Percentiles rank a stretch among this genome's conserved stretches.
These are phyloP conservation scores for Etia nguti DNA, from an alignment of 2,113 vertebrate genomes.

Conservation along the genomic window DNA sequence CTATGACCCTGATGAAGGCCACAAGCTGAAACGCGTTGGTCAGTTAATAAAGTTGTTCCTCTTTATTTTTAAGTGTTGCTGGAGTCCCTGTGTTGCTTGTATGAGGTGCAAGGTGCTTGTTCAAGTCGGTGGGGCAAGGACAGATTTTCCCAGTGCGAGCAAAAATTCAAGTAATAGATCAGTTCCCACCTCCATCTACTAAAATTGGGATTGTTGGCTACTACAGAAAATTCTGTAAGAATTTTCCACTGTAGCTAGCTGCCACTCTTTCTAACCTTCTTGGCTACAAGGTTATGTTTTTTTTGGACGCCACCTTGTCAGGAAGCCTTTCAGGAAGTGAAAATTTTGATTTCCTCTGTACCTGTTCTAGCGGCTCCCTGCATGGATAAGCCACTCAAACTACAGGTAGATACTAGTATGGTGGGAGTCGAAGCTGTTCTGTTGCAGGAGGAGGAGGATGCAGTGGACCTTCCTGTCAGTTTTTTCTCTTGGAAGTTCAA, in stretches of 20 bases:
- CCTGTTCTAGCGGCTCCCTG: background rate
- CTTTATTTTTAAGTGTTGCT: too few species aligned
- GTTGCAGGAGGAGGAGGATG: background rate
- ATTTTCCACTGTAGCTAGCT: background rate
- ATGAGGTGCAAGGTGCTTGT: too few species aligned
- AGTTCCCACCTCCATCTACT: too few species aligned
- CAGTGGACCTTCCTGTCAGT: background rate
- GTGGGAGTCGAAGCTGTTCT: background rate
- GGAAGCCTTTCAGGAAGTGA: background rate
- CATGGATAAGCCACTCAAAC: background rate
- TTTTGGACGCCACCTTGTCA: background rate
- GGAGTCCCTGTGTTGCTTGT: too few species aligned
- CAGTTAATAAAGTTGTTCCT: too few species aligned
- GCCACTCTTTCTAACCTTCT: background rate
- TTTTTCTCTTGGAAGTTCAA: background rate
- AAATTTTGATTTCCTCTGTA: background rate
- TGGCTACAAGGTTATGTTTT: background rate
- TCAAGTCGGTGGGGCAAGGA: too few species aligned
- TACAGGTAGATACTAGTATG: background rate
- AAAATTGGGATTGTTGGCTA: background rate
- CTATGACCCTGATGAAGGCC: too few species aligned
- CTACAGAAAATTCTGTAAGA: background rate
- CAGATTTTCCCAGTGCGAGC: too few species aligned
- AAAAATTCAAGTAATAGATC: too few species aligned
- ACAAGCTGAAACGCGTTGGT: too few species aligned